Conservation (phyloP, 2,888 invertebrate species). For the Drosophila subsilvestris region DNA sequence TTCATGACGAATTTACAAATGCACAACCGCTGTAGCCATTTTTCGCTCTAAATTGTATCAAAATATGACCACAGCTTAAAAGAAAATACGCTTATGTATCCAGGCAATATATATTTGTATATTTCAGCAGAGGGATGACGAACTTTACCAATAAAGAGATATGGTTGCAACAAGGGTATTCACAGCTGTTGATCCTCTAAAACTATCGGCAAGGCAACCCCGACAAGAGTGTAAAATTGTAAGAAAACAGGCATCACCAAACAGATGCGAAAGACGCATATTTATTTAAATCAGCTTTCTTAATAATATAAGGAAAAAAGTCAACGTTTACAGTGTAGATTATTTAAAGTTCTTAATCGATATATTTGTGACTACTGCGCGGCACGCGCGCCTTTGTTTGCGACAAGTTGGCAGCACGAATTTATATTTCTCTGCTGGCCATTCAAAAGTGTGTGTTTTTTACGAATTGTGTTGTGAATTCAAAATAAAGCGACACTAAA, state of each 20-base stretch:
- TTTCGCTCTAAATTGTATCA: neutral
- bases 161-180: slow-evolving; percentile 2
- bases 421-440: slow-evolving; percentile 61
- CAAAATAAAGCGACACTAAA: slow-evolving; percentile 48
- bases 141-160: neutral
- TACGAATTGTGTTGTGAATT: slow-evolving; percentile 51
- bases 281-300: neutral
- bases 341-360: slow-evolving; percentile 7
- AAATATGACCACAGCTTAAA: neutral
- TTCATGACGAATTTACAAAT: neutral
- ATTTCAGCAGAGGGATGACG: neutral
- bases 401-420: slow-evolving; percentile 48
- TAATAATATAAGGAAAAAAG: no score
- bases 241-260: neutral
- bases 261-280: neutral
- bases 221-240: neutral
- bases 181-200: slow-evolving; percentile 21
- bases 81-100: neutral
- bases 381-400: slow-evolving; percentile 34
- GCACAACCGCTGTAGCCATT: neutral
- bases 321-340: neutral
- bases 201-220: slow-evolving; percentile 12
- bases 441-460: slow-evolving; percentile 74
- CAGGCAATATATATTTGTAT: neutral
- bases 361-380: slow-evolving; percentile 11